These are phyloP conservation scores for Myodes glareolus DNA, from an alignment of 2,113 vertebrate species.

Conservation along the genomic window DNA sequence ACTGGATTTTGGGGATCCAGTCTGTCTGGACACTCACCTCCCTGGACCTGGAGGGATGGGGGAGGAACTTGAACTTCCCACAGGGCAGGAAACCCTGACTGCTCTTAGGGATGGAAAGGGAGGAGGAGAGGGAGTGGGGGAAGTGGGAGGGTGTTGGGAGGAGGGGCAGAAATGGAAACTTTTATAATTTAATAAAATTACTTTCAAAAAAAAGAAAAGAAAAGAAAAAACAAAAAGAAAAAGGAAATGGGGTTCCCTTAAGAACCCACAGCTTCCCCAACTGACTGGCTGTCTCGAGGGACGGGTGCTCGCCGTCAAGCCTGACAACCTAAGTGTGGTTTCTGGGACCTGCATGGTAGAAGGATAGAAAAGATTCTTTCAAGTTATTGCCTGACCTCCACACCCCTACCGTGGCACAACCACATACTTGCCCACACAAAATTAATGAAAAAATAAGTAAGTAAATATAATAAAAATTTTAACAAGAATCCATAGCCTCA, in stretches of 20 bases:
- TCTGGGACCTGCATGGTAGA: background rate
- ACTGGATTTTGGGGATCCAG: too few relatives aligned
- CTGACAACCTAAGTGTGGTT: background rate
- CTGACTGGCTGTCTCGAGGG: background rate
- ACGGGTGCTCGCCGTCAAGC: too few relatives aligned
- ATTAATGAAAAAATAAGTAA: background rate
- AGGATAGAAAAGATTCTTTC: background rate
- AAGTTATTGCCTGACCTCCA: background rate
- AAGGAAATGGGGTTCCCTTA: slow-evolving; percentile 64
- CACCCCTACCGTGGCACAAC: background rate
- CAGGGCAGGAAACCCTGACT: too few relatives aligned
- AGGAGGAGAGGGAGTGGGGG: too few relatives aligned
- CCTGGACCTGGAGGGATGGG: too few relatives aligned
- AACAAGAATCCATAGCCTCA: slow-evolving; percentile 71
- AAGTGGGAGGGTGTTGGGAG: too few relatives aligned
- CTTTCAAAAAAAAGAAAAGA: too few relatives aligned
- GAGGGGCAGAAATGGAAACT: too few relatives aligned
- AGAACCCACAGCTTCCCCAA: slow-evolving; percentile 63
- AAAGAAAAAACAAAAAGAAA: slow-evolving; percentile 22
- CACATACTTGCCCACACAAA: background rate
- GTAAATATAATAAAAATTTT: background rate
- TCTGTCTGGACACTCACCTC: too few relatives aligned
- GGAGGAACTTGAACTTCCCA: too few relatives aligned
- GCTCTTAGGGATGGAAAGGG: too few relatives aligned
- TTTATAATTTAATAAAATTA: too few relatives aligned